Conservation (phyloP, 1,140 invertebrate genomes). For the Drosophila repleta region DNA sequence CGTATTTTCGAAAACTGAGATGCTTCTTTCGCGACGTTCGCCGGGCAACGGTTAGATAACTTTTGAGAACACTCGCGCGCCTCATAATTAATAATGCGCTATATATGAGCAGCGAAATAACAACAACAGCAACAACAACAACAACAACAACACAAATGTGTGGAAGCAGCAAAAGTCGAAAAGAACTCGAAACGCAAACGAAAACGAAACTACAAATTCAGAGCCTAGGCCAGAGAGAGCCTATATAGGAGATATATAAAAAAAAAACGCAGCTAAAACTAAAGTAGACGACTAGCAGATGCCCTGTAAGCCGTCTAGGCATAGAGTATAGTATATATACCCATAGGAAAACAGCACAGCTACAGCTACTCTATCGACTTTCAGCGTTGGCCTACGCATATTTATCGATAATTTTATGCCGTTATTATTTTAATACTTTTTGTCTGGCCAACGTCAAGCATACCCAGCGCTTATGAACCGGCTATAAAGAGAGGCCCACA, state of each 20-base stretch:
- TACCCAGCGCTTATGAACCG: neutral
- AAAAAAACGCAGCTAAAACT: constrained; percentile 10
- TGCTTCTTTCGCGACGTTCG: constrained; percentile 26
- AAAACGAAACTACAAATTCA: constrained; percentile 31
- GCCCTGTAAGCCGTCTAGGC: neutral
- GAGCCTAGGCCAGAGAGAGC: constrained; percentile 14
- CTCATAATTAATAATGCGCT: constrained; percentile 78
- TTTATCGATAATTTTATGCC: neutral
- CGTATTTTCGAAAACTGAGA: neutral
- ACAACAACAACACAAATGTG: constrained; percentile 1
- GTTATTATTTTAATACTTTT: neutral
- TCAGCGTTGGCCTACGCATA: too few relatives aligned
- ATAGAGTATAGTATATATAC: too few relatives aligned
- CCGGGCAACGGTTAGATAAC: constrained; percentile 75
- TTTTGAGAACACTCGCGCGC: constrained; percentile 66
- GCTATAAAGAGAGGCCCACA: constrained; percentile 29
- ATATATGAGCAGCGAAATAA: constrained; percentile 40
- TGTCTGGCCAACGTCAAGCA: neutral
- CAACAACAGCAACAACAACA: constrained; percentile 6
- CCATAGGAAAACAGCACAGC: too few relatives aligned
- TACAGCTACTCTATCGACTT: too few relatives aligned
- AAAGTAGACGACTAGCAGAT: neutral
- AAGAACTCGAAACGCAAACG: constrained; percentile 36
- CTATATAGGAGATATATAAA: constrained; percentile 12
- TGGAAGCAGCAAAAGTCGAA: constrained; percentile 23